These are phyloP conservation scores for Sminthurinus aureus DNA, from an alignment of 2,888 invertebrate species.

Conservation along the genomic window DNA sequence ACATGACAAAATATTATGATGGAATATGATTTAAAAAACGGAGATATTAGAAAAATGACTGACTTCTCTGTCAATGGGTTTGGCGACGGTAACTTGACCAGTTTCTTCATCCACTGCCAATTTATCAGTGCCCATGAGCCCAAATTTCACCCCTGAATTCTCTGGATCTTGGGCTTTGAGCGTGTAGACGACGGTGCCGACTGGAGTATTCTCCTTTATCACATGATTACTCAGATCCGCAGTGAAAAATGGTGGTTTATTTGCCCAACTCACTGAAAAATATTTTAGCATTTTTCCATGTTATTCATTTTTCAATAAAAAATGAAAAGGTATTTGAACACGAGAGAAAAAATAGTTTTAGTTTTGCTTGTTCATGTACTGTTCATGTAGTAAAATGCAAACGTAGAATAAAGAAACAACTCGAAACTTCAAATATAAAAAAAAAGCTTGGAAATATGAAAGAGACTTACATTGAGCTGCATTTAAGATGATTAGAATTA, in stretches of 20 bases:
- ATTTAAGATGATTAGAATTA: neutral
- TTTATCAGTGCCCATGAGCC: constrained; percentile 76
- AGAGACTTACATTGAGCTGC: constrained; percentile 4
- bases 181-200: constrained; percentile 79
- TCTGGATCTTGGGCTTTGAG: constrained; percentile 85
- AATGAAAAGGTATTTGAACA: neutral
- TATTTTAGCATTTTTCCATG: neutral
- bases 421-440: too few relatives aligned
- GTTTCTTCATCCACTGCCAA: constrained; percentile 78
- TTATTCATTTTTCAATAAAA: neutral
- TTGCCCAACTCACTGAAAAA: constrained; percentile 64
- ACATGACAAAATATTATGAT: too few relatives aligned
- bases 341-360: too few relatives aligned
- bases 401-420: too few relatives aligned
- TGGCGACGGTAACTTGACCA: constrained; percentile 80
- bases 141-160: constrained; percentile 73
- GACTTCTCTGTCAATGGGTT: constrained; percentile 85
- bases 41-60: too few relatives aligned
- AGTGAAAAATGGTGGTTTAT: constrained; percentile 76
- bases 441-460: too few relatives aligned
- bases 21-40: too few relatives aligned
- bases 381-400: too few relatives aligned
- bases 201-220: constrained; percentile 79
- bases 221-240: constrained; percentile 80
- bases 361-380: too few relatives aligned